These are phyloP conservation scores for Dilophus febrilis DNA, from an alignment of 2,888 invertebrate genomes.

Conservation along the genomic window DNA sequence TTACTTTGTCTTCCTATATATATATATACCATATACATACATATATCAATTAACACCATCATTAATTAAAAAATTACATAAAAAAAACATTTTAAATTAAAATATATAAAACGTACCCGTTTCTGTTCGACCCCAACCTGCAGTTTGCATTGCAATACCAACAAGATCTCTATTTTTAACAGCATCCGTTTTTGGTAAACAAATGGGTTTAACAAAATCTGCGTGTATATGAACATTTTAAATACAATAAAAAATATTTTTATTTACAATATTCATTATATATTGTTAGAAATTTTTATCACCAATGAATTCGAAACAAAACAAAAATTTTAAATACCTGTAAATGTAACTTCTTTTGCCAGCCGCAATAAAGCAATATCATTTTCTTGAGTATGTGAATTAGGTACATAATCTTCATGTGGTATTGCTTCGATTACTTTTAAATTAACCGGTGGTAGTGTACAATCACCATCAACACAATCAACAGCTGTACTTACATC, in stretches of 20 bases:
- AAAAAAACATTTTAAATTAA: too few species aligned
- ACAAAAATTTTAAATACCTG: too few species aligned
- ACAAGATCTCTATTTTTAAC: constrained; percentile 14
- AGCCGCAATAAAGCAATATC: constrained; percentile 28
- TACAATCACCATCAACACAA: constrained; percentile 30
- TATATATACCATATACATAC: too few species aligned
- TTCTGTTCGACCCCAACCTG: constrained; percentile 42
- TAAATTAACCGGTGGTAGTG: constrained; percentile 22
- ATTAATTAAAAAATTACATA: too few species aligned
- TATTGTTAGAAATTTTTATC: too few species aligned
- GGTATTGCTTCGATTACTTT: constrained; percentile 15
- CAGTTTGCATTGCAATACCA: constrained; percentile 28
- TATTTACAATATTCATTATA: too few species aligned
- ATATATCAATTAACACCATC: too few species aligned
- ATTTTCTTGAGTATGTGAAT: constrained; percentile 16
- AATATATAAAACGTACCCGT: constrained; percentile 10
- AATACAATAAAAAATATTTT: too few species aligned
- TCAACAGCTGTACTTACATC: constrained; percentile 30
- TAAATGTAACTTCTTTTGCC: constrained; percentile 16
- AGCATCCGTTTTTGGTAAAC: constrained; percentile 11
- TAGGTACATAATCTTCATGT: constrained; percentile 19
- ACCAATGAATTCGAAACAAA: too few species aligned
- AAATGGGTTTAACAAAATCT: constrained; percentile 5
- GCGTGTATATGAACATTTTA: too few species aligned
- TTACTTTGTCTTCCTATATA: constrained; percentile 14